Conservation (phyloP, 2,113 vertebrate genomes). For the Alouatta palliata region DNA sequence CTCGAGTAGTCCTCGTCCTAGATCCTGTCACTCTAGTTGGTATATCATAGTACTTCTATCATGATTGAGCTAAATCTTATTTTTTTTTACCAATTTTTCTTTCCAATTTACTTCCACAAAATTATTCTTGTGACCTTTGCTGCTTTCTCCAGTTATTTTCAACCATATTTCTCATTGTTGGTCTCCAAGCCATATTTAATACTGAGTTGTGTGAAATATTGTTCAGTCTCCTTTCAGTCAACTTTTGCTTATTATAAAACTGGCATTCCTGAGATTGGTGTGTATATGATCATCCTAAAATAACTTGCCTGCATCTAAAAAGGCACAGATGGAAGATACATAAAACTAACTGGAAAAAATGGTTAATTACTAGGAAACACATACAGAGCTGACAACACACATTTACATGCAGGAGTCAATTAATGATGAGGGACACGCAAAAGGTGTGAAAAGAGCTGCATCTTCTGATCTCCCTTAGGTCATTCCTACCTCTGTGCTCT, state of each 20-base stretch:
- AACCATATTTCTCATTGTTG: not conserved
- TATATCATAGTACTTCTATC: not conserved
- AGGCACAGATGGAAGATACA: not conserved
- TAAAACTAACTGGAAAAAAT: constrained; percentile 7
- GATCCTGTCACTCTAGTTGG: not conserved
- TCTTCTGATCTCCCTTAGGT: not conserved
- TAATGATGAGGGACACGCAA: not conserved
- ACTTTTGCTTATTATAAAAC: not conserved
- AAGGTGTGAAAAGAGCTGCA: not conserved
- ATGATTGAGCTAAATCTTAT: not conserved
- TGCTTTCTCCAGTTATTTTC: not conserved
- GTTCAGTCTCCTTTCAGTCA: not conserved
- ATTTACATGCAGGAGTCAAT: not conserved
- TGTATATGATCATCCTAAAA: not conserved
- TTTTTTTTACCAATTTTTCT: constrained; percentile 15
- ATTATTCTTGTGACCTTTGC: not conserved
- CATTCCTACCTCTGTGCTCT: not conserved
- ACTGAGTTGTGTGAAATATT: not conserved
- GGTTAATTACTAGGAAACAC: constrained; percentile 28
- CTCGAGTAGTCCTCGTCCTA: not conserved
- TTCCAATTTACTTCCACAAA: not conserved
- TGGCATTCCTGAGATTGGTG: not conserved
- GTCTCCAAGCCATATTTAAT: not conserved
- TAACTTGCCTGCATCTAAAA: not conserved
- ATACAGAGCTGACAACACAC: not conserved